Evolutionary conservation across 2,888 invertebrate species (phyloP).

Genomic region (Coenonympha arcania): DNA sequence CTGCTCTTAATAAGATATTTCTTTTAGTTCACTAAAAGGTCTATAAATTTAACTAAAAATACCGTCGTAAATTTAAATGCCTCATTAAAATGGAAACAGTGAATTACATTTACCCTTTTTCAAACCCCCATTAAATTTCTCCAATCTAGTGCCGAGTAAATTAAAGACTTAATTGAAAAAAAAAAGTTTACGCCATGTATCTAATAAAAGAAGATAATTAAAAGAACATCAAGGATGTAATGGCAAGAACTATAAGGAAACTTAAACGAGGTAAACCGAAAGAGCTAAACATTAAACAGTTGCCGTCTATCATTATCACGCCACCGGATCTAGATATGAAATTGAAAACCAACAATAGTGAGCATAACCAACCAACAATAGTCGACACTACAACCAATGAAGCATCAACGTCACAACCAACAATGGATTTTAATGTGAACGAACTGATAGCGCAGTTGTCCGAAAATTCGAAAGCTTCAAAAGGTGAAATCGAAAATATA

Average conservation of each 20-base stretch:
- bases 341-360: conserved; percentile 47
- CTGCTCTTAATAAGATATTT: conserved; percentile 7
- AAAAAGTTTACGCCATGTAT: conserved; percentile 6
- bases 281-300: conserved; percentile 40
- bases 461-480: conserved; percentile 62
- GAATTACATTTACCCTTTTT: conserved; percentile 10
- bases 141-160: conserved; percentile 26
- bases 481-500: conserved; percentile 63
- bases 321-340: conserved; percentile 58
- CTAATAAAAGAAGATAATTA: background rate
- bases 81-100: conserved; percentile 35
- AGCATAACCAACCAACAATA: conserved; percentile 25
- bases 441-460: conserved; percentile 64
- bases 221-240: conserved; percentile 72
- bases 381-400: conserved; percentile 23
- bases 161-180: conserved; percentile 35
- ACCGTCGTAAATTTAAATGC: conserved; percentile 33
- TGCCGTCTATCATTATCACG: conserved; percentile 56
- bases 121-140: conserved; percentile 16
- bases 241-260: conserved; percentile 82
- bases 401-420: conserved; percentile 33
- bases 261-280: conserved; percentile 78
- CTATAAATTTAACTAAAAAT: conserved; percentile 19
- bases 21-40: conserved; percentile 9
- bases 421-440: conserved; percentile 55